Evolutionary conservation across 2,797 vertebrate genomes (phyloP), one percentile per base, ranked within the genome.

Genomic region (Pipistrellus pygmaeus): DNA sequence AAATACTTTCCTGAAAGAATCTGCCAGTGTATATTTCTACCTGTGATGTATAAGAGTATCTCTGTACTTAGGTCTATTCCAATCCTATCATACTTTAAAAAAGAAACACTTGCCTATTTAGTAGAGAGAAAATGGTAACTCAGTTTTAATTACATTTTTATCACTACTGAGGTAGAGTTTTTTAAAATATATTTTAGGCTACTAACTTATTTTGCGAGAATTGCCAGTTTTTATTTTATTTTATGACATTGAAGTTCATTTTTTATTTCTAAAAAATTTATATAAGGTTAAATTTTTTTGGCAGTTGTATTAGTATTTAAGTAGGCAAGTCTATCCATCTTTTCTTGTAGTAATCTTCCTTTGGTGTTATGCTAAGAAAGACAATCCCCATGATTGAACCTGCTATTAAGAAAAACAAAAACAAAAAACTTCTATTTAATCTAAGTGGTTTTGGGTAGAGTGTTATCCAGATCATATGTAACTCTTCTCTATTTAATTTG

Each of bases 401-500:
- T 53, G 6, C 32, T 23, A 91, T 88, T 48, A 23, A 71, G 20
- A 48, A 68, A 32, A 68, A 46, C 10, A n/a, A 35, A n/a, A 75
- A 18, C 44, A 17, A n/a, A 72, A 60, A n/a, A 2, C 3, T 38
- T 10, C 21, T 46, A 83, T 83, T 72, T 51, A 88, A 27, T 73
- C 13, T 95, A 14, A 44, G 27, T 81, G 12, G 17, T 62, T 88
- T 76, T 38, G 20, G 2, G 18, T 75, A 53, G 60, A 73, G 41
- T 80, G 13, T 71, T 85, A 92, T 69, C 88, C 80, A 41, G 15
- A 75, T 66, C 20, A 57, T 15, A 66, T 71, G 0, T 85, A n/a
- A 85, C 38, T 87, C 78, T 82, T 85, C n/a, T 91, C 48, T 90
- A 18, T 89, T 94, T 90, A 66, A 69, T 53, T 88, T 81, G 4